Conservation (phyloP, 1,140 invertebrate genomes). For the Drosophila busckii region DNA sequence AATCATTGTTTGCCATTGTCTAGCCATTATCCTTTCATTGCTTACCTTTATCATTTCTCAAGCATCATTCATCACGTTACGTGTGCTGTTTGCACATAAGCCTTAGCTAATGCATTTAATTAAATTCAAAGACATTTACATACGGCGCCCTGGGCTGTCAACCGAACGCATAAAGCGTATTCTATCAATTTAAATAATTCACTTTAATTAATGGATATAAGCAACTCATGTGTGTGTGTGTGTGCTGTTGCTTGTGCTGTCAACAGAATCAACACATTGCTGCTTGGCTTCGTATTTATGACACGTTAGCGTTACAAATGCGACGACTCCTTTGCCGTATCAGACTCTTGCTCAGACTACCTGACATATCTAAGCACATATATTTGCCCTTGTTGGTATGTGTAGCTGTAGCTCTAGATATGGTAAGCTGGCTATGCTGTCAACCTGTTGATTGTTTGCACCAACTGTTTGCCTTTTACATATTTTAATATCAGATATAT, state of each 20-base stretch:
- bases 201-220: slow-evolving; percentile 34
- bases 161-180: slow-evolving; percentile 11
- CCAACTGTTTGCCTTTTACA: slow-evolving; percentile 13
- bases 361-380: slow-evolving; percentile 15
- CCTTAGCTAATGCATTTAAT: slow-evolving; percentile 24
- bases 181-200: slow-evolving; percentile 50
- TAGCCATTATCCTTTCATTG: no score
- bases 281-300: slow-evolving; percentile 7
- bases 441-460: slow-evolving; percentile 36
- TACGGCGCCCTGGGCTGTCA: slow-evolving; percentile 8
- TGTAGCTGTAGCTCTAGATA: slow-evolving; percentile 8
- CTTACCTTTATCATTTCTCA: slow-evolving; percentile 22
- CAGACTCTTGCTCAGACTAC: slow-evolving; percentile 3
- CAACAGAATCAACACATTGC: slow-evolving; percentile 12
- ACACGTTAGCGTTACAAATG: slow-evolving; percentile 7
- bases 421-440: slow-evolving; percentile 16
- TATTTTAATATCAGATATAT: slow-evolving; percentile 21
- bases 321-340: slow-evolving; percentile 23
- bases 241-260: neutral
- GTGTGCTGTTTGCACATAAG: no score
- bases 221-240: slow-evolving; percentile 13
- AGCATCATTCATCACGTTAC: no score
- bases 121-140: slow-evolving; percentile 19
- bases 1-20: no score
- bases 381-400: slow-evolving; percentile 7